A percentile compares a stretch with the other conserved stretches of the same genome.
phyloP scores from a whole-genome alignment of 2,113 vertebrate genomes.

The Xenus cinereus region DNA sequence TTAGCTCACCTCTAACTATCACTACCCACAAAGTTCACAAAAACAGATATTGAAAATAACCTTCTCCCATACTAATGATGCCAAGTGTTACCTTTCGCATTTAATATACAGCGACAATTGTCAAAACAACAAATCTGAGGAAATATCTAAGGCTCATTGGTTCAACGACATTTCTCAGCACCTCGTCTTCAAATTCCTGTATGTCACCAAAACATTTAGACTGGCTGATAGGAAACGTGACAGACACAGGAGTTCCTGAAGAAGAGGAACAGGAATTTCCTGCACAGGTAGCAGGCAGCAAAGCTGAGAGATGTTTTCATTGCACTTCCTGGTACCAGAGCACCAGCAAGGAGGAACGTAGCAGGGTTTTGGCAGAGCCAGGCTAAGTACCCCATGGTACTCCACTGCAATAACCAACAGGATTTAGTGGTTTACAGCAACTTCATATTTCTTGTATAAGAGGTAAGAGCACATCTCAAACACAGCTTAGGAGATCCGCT shows the following conservation, averaged over 20 bases:
- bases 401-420: not conserved
- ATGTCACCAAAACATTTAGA: constrained; percentile 15
- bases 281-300: constrained; percentile 42
- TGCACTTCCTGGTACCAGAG: constrained; percentile 17
- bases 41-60: not conserved
- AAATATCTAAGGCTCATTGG: not conserved
- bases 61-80: not conserved
- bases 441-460: not conserved
- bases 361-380: not conserved
- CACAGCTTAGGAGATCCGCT: not conserved
- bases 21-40: not conserved
- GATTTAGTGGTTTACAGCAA: not conserved
- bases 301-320: constrained; percentile 21
- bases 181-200: not conserved
- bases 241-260: constrained; percentile 48
- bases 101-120: not conserved
- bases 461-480: not conserved
- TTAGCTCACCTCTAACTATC: not conserved
- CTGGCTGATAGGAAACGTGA: not conserved
- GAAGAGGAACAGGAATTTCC: constrained; percentile 55
- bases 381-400: not conserved
- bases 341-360: not conserved
- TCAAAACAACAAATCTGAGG: not conserved
- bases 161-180: not conserved
- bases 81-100: not conserved